Evolutionary conservation across 2,797 vertebrate species (phyloP).

Genomic region (Leucoraja ocellata): DNA sequence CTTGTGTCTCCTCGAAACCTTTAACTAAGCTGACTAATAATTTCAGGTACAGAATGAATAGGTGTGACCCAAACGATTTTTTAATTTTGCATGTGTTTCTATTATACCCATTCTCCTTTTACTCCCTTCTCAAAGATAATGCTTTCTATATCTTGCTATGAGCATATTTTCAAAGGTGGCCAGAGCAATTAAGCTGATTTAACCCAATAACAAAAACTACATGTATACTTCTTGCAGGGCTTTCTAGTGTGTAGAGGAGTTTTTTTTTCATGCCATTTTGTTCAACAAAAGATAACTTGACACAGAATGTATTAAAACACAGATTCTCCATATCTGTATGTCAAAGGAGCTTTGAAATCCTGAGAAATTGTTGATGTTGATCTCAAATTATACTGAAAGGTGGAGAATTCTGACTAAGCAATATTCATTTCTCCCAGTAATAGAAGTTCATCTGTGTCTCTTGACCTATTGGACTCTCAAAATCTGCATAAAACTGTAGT

Average conservation of each 20-base stretch:
- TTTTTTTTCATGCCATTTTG: neutral
- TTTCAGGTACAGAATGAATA: neutral
- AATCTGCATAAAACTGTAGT: neutral
- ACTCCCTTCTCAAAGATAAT: neutral
- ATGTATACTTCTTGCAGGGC: neutral
- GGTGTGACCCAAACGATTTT: neutral
- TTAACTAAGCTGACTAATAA: neutral
- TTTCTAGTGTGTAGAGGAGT: neutral
- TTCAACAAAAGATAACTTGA: neutral
- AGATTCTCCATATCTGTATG: neutral
- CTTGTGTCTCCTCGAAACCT: no score
- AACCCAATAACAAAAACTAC: neutral
- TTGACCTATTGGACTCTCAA: neutral
- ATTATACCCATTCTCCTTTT: neutral
- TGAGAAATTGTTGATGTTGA: neutral
- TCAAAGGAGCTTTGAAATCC: neutral
- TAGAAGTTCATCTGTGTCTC: no score
- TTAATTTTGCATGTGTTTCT: neutral
- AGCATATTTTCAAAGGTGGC: neutral
- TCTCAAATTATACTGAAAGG: neutral
- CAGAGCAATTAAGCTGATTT: neutral
- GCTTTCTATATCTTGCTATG: neutral
- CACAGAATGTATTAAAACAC: neutral
- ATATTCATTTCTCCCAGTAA: neutral
- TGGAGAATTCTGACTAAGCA: neutral